These are phyloP conservation scores for Gallinago nigripennis DNA, from an alignment of 2,797 vertebrate species.

Conservation along the genomic window DNA sequence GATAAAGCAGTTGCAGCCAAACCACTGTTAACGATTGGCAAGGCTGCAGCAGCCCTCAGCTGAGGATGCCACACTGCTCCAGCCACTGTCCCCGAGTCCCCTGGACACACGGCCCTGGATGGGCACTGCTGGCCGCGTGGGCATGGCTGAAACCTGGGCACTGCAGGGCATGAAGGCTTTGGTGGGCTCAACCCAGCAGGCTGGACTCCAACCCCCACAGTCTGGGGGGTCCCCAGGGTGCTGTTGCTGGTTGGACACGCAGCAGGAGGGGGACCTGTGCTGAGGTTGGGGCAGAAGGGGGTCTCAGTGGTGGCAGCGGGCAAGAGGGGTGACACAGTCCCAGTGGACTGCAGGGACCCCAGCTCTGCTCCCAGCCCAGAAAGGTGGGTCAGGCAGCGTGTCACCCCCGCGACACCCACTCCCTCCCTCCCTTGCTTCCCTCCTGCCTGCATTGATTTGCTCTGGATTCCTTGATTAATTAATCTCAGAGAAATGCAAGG, in stretches of 20 bases:
- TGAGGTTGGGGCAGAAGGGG: rapidly evolving
- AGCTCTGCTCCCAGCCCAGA: not conserved
- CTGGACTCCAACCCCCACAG: rapidly evolving
- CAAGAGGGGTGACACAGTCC: not conserved
- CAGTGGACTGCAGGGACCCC: not conserved
- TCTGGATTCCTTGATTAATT: slow-evolving; percentile 77
- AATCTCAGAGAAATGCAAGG: slow-evolving; percentile 76
- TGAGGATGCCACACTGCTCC: rapidly evolving
- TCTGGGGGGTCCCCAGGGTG: rapidly evolving
- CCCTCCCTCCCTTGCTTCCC: not conserved
- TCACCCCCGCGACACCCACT: rapidly evolving
- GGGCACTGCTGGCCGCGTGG: rapidly evolving
- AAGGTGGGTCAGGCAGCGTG: not conserved
- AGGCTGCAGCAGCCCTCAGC: not conserved
- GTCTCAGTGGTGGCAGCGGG: not conserved
- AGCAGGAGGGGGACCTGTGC: not conserved
- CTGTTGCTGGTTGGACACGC: rapidly evolving
- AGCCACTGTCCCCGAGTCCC: rapidly evolving
- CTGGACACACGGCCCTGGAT: rapidly evolving
- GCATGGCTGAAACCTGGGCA: rapidly evolving
- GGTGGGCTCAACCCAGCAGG: not conserved
- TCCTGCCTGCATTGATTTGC: slow-evolving; percentile 65
- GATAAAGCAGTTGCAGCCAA: not conserved
- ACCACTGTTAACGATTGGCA: not conserved
- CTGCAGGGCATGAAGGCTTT: rapidly evolving